Evolutionary conservation across 2,888 invertebrate species (phyloP), one percentile per base, ranked within the genome.

Genomic region (Resseliella maxima): DNA sequence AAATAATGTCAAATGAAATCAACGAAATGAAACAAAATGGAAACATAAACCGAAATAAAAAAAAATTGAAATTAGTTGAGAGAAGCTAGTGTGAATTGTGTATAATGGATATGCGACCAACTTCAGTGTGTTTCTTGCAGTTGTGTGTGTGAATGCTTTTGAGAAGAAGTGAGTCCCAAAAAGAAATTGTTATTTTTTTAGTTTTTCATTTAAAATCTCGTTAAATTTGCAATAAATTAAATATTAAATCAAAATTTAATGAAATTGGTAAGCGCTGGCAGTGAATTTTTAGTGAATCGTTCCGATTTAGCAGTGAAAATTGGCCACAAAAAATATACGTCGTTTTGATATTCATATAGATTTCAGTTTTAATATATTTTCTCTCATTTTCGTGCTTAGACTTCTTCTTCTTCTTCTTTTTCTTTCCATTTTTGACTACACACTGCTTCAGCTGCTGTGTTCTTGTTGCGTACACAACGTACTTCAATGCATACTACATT

Each of bases 141-240:
- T 83, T 83, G 83, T 83, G 83, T 83, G 83, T 83, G 83, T 83
- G 83, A 83, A 83, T 83, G 83, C 83, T 83, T 83, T 83, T 83
- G 83, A 83, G 38, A 83, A 83, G 38, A 83, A 83, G 83, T 83
- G 83, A 83, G 83, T 83, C 83, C n/a, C 38, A 83, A 83, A 83
- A 38, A 83, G 38, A 83, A 83, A 38, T 83, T 83, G 83, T 83
- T 83, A 83, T 83, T 83, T 83, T n/a, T n/a, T 83, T 83, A 5
- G 38, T 83, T 83, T 83, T 83, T 83, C 83, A 35, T 38, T 6
- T 1, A n/a, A 83, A 83, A 38, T 83, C 38, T 38, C 38, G 38
- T n/a, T 21, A 24, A 83, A n/a, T 38, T 38, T 83, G n/a, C 24
- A 83, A 38, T n/a, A 21, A 83, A 38, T 83, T 83, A 0, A 38